Evolutionary conservation across 2,797 vertebrate species (phyloP).

Genomic region (Chromobotia macracanthus): DNA sequence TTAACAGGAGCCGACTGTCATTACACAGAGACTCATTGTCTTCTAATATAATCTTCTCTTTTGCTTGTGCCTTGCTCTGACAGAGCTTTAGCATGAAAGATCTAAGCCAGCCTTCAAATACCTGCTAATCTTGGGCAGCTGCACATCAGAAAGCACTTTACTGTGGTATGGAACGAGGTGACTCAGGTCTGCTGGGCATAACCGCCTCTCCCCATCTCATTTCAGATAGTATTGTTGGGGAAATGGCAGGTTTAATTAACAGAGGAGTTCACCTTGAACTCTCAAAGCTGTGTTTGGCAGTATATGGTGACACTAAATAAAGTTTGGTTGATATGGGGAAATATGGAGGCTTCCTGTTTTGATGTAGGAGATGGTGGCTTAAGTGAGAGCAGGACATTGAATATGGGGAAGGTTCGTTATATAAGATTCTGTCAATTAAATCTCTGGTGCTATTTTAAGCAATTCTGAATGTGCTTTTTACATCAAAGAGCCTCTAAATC

Average conservation of each 20-base stretch:
- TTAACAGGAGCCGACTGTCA: conserved; percentile 72
- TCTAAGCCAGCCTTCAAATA: conserved; percentile 56
- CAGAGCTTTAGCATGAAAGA: conserved; percentile 61
- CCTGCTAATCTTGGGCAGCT: conserved; percentile 55
- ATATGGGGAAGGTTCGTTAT: conserved; percentile 76
- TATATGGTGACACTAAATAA: conserved; percentile 15
- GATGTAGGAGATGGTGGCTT: conserved; percentile 46
- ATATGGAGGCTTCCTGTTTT: background rate
- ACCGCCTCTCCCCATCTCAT: conserved; percentile 26
- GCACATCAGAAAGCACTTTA: conserved; percentile 53
- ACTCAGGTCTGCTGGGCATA: conserved; percentile 9
- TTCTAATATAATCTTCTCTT: conserved; percentile 73
- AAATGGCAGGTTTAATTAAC: conserved; percentile 51
- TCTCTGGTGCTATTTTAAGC: conserved; percentile 76
- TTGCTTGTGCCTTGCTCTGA: conserved; percentile 65
- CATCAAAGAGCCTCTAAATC: conserved; percentile 72
- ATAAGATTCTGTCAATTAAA: conserved; percentile 82
- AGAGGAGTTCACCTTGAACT: conserved; percentile 16
- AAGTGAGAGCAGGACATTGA: conserved; percentile 73
- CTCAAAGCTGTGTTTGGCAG: background rate
- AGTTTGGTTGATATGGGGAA: background rate
- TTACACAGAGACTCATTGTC: conserved; percentile 73
- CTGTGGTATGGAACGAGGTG: conserved; percentile 17
- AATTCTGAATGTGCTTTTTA: conserved; percentile 72
- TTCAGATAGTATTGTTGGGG: conserved; percentile 44